These are phyloP conservation scores for Serranus cabrilla DNA, from an alignment of 2,797 vertebrate genomes.

Conservation along the genomic window DNA sequence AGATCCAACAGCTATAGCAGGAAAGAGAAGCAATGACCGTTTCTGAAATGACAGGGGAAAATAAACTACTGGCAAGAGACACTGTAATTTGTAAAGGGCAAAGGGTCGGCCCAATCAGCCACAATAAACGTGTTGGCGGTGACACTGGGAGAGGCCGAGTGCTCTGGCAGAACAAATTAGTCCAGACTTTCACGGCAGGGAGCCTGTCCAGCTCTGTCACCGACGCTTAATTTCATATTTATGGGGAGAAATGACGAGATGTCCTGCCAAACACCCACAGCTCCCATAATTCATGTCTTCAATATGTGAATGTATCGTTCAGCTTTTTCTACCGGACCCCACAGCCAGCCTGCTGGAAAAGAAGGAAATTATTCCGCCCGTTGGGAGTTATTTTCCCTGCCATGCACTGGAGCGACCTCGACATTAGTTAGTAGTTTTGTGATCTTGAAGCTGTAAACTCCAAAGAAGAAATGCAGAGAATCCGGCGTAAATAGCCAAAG, in stretches of 20 bases:
- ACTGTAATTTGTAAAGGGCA: slow-evolving; percentile 25
- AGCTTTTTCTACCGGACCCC: slow-evolving; percentile 29
- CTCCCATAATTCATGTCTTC: slow-evolving; percentile 38
- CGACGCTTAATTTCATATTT: slow-evolving; percentile 58
- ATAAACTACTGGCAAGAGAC: background rate
- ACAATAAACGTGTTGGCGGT: slow-evolving; percentile 31
- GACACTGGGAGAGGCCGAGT: slow-evolving; percentile 20
- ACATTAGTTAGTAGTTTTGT: background rate
- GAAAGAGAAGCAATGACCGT: background rate
- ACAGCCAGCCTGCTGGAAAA: slow-evolving; percentile 5
- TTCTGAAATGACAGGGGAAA: slow-evolving; percentile 8
- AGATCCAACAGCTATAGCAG: background rate
- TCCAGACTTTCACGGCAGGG: slow-evolving; percentile 33
- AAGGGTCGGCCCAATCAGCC: slow-evolving; percentile 24
- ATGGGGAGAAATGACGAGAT: slow-evolving; percentile 35
- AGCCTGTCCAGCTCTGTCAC: slow-evolving; percentile 49
- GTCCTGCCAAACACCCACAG: slow-evolving; percentile 57
- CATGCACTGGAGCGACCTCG: background rate
- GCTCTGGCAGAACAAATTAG: slow-evolving; percentile 44
- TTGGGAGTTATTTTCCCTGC: slow-evolving; percentile 15
- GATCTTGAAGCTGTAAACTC: slow-evolving; percentile 10
- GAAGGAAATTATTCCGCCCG: slow-evolving; percentile 20
- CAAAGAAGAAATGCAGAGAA: slow-evolving; percentile 6
- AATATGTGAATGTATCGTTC: slow-evolving; percentile 15
- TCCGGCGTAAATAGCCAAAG: slow-evolving; percentile 33